Base-by-base conservation (phyloP, 2,113 vertebrate species). In the Poicephalus meyeri region DNA sequence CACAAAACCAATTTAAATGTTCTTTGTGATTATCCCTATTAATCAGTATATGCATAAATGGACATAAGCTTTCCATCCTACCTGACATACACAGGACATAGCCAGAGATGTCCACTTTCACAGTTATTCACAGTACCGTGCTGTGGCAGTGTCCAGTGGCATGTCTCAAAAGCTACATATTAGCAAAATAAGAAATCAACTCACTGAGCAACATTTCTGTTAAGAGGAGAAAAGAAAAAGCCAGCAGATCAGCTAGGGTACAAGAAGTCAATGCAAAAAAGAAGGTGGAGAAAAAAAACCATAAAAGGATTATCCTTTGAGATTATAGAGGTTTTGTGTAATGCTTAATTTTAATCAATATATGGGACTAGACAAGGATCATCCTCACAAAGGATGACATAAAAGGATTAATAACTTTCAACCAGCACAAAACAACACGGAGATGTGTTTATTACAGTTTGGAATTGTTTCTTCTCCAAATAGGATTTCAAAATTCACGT, bases 261-360 rank as follows among this genome's bases (percentile, higher is more conserved):
- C 16, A 41, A 77, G 64, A 49, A 76, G 41, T 74, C 64, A 94
- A 91, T 68, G 56, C 5, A 41, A 44, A 89, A 76, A 71, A 93
- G 10, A 24, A 60, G 20, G 29, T 0, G 1, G 18, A 74, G 16
- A 86, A 10, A n/a, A n/a, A 88, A 87, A 88, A 44, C 28, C 16
- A 37, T 79, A 60, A 79, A 82, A 92, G 25, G 64, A 74, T 87
- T 89, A 91, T 92, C 74, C 58, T 50, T 71, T 52, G 64, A 58
- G 76, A 80, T 60, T 39, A 80, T 55, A 85, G 73, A 85, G 25
- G 77, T 25, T 92, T 60, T 72, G 52, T 86, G 56, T 64, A 89
- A 95, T 52, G 58, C 70, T 94, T 87, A 85, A 82, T 80, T 94
- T 76, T 88, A 91, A 95, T 91, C 86, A 94, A 35, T 81, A 78